Evolutionary conservation across 2,888 invertebrate species (phyloP).

Genomic region (Amorpha juglandis): DNA sequence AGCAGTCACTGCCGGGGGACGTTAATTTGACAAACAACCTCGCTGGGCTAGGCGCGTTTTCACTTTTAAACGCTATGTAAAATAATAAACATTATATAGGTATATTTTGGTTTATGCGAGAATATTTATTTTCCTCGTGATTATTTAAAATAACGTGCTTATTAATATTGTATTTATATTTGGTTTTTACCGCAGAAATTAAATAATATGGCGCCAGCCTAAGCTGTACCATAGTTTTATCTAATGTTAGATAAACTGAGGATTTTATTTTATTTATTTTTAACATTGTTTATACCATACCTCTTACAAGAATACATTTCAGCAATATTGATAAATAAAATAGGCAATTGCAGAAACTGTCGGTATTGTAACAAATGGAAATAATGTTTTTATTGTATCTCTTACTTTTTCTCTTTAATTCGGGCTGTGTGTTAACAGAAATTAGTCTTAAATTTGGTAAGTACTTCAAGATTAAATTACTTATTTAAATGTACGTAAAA

Average conservation of each 20-base stretch:
- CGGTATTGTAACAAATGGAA: constrained; percentile 49
- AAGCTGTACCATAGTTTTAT: constrained; percentile 28
- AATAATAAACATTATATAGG: background rate
- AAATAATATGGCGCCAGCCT: constrained; percentile 28
- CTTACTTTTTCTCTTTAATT: constrained; percentile 56
- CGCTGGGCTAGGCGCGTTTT: background rate
- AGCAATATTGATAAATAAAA: constrained; percentile 67
- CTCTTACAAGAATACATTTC: constrained; percentile 76
- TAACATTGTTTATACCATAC: constrained; percentile 72
- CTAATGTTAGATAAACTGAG: constrained; percentile 70
- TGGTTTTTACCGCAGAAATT: constrained; percentile 15
- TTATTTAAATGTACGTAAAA: background rate
- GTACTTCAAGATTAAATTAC: constrained; percentile 38
- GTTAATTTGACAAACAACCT: constrained; percentile 4
- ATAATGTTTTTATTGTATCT: constrained; percentile 57
- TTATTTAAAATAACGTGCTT: background rate
- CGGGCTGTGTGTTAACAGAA: constrained; percentile 65
- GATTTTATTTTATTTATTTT: constrained; percentile 69
- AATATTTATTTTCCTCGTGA: background rate
- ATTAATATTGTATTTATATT: background rate
- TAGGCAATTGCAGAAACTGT: constrained; percentile 58
- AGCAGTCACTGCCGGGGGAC: background rate
- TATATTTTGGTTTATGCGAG: background rate
- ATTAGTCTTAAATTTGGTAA: constrained; percentile 71
- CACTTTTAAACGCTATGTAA: background rate